phyloP scores from a whole-genome alignment of 2,113 vertebrate species.

The Serilophus lunatus region DNA sequence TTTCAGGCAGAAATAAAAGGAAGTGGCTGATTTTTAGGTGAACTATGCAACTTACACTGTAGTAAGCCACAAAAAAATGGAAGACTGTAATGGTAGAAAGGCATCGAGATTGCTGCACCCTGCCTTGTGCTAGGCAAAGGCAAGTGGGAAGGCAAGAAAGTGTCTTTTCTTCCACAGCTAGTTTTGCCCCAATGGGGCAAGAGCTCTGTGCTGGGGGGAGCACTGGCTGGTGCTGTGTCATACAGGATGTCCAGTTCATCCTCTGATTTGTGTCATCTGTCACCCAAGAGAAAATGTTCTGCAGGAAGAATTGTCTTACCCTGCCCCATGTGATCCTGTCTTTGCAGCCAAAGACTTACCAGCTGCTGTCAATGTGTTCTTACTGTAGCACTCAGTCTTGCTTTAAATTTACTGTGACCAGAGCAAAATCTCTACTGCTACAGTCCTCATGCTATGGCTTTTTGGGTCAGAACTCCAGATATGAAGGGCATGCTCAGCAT shows the following conservation, averaged over 20 bases:
- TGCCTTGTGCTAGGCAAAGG: not conserved
- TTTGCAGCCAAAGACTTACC: not conserved
- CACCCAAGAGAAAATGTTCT: accelerated
- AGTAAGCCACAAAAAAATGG: not conserved
- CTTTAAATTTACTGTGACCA: not conserved
- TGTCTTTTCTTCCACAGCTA: not conserved
- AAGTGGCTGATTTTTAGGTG: not conserved
- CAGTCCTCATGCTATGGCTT: not conserved
- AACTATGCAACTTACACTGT: not conserved
- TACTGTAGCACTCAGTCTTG: not conserved
- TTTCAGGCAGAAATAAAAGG: not conserved
- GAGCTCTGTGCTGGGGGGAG: not conserved
- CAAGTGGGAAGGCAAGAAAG: not conserved
- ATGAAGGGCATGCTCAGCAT: not conserved
- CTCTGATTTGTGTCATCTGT: not conserved
- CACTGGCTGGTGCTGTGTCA: not conserved
- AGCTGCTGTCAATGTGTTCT: not conserved
- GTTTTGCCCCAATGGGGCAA: not conserved
- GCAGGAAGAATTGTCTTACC: not conserved
- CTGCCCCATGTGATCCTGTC: not conserved
- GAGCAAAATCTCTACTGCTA: not conserved
- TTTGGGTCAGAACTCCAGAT: not conserved
- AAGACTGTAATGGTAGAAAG: not conserved
- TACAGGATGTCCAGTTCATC: not conserved
- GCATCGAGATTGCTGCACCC: not conserved